phyloP scores from a whole-genome alignment of 1,140 invertebrate genomes.

The Anastrepha obliqua region DNA sequence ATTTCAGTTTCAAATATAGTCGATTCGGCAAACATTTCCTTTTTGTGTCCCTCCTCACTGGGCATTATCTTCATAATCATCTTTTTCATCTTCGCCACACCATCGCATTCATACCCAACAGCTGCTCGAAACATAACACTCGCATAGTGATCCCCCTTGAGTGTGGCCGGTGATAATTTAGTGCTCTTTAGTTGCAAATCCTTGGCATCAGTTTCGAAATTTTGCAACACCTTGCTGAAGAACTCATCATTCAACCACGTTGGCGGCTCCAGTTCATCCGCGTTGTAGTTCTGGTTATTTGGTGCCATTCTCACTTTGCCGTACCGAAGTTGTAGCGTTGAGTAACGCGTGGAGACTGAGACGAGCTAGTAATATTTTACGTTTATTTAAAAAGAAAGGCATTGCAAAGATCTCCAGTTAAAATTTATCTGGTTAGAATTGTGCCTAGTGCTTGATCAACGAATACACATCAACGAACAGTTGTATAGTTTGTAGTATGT shows the following conservation, averaged over 20 bases:
- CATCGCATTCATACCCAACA: slow-evolving; percentile 56
- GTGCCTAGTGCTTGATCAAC: too few relatives aligned
- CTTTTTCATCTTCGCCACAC: slow-evolving; percentile 5
- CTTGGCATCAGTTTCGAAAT: slow-evolving; percentile 45
- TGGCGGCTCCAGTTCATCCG: slow-evolving; percentile 56
- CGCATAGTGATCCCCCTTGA: slow-evolving; percentile 63
- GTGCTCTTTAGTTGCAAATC: slow-evolving; percentile 7
- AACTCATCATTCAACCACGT: slow-evolving; percentile 57
- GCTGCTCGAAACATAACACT: slow-evolving; percentile 62
- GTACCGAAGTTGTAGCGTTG: neutral
- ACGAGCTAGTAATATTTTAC: neutral
- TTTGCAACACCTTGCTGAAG: slow-evolving; percentile 53
- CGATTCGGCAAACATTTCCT: slow-evolving; percentile 54
- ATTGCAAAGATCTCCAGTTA: too few relatives aligned
- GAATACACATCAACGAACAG: too few relatives aligned
- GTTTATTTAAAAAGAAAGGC: neutral
- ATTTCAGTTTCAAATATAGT: slow-evolving; percentile 57
- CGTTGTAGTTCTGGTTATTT: slow-evolving; percentile 45
- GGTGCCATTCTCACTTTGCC: neutral
- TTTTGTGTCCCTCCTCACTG: slow-evolving; percentile 12
- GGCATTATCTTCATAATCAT: slow-evolving; percentile 57
- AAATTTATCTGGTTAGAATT: too few relatives aligned
- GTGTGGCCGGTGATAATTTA: slow-evolving; percentile 58
- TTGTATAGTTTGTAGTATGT: too few relatives aligned
- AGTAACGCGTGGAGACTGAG: neutral